Evolutionary conservation across 2,113 vertebrate genomes (phyloP).

Genomic region (Oryzias melastigma): DNA sequence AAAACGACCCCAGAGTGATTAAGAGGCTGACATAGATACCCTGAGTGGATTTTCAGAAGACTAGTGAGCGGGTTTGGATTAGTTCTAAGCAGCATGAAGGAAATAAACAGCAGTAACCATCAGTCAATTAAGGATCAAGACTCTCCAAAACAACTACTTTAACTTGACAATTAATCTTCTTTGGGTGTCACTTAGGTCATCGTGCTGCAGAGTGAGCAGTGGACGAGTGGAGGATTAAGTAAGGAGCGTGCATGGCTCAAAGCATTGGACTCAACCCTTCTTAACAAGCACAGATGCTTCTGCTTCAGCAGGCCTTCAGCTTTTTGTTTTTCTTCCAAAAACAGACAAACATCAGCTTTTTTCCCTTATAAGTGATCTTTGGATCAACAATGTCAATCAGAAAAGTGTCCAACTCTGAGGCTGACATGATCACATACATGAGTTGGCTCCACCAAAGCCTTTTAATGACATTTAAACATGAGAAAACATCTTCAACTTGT

Average conservation of each 20-base stretch:
- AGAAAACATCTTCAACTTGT: neutral
- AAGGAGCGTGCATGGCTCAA: slow-evolving; percentile 5
- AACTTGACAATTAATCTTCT: slow-evolving; percentile 64
- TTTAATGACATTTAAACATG: slow-evolving; percentile 18
- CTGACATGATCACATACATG: slow-evolving; percentile 18
- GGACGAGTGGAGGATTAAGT: slow-evolving; percentile 49
- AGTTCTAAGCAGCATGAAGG: slow-evolving; percentile 40
- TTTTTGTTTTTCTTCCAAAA: slow-evolving; percentile 55
- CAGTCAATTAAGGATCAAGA: slow-evolving; percentile 70
- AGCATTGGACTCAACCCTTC: slow-evolving; percentile 21
- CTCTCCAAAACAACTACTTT: slow-evolving; percentile 65
- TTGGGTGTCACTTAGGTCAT: slow-evolving; percentile 33
- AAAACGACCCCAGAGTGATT: slow-evolving; percentile 57
- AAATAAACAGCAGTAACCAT: slow-evolving; percentile 56
- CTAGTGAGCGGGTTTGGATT: slow-evolving; percentile 37
- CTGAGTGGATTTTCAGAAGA: slow-evolving; percentile 34
- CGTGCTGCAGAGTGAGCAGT: slow-evolving; percentile 56
- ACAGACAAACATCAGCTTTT: slow-evolving; percentile 35
- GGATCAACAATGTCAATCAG: slow-evolving; percentile 20
- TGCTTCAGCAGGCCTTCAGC: slow-evolving; percentile 38
- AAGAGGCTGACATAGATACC: slow-evolving; percentile 64
- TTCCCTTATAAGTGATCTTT: slow-evolving; percentile 23
- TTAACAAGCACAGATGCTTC: slow-evolving; percentile 54
- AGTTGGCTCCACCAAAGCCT: neutral
- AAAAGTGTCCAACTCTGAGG: slow-evolving; percentile 27